Evolutionary conservation across 2,113 vertebrate genomes (phyloP), one percentile per base, ranked within the genome.

Genomic region (Alexandromys fortis): DNA sequence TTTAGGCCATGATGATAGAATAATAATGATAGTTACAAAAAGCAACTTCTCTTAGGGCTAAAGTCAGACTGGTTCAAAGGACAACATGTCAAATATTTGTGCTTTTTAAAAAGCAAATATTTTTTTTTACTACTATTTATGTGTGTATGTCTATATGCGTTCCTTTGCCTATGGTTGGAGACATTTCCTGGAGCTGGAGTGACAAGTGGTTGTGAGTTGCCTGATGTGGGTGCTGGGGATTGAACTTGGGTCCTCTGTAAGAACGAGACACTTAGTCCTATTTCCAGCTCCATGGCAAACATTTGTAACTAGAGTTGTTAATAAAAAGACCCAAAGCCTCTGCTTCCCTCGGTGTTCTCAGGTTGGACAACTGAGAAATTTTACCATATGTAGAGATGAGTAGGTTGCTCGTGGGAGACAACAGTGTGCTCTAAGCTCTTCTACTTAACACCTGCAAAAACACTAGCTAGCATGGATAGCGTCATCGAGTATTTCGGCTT

Each of bases 21-120:
- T 68, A 58, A 65, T 94, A 33, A 8, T 21, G 45, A 65, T 6
- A 2, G 24, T 65, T 65, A 6, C 22, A 82, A 79, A 65, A 11
- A 75, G 38, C 30, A 86, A 58, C 77, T 93, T 95, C 90, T 94
- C 22, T 19, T 45, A 30, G 26, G 28, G 22, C 42, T 58, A 70
- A 94, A 92, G 82, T 91, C 47, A 93, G 77, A 70, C 85, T 78
- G 67, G 30, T 86, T 92, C n/a, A 91, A 70, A 89, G 63, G 55
- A 88, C 7, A 47, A 38, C 24, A 42, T 89, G 82, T 78, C 30
- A 88, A 58, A 81, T 8, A 82, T 72, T 85, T 63, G 65, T 4
- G 16, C 58, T 58, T n/a, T 79, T n/a, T 38, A n/a, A 33, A 70
- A 30, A 77, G 0, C 55, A 55, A 47, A n/a, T 30, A 28, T 77